Conservation (phyloP, 2,888 invertebrate species). For the Himalopsyche anomala region DNA sequence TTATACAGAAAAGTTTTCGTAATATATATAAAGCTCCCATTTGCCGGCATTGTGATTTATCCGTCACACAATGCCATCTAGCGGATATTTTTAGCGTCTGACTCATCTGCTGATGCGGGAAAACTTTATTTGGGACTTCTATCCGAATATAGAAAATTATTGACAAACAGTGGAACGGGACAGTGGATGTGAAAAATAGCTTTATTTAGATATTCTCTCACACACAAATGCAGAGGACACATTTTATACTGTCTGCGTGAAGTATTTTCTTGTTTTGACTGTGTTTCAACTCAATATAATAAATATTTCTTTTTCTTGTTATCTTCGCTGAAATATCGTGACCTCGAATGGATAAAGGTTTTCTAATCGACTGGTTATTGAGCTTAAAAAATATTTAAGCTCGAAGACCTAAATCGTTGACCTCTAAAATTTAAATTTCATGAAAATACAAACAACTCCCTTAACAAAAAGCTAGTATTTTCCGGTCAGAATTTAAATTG, state of each 20-base stretch:
- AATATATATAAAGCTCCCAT: constrained; percentile 10
- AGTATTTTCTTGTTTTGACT: constrained; percentile 31
- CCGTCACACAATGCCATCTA: constrained; percentile 65
- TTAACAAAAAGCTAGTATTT: too few species aligned
- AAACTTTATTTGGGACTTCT: constrained; percentile 38
- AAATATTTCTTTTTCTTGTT: background rate
- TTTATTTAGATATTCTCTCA: background rate
- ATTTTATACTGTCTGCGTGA: constrained; percentile 22
- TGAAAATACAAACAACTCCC: too few species aligned
- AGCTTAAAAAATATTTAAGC: too few species aligned
- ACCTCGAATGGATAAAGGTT: too few species aligned
- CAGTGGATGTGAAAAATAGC: constrained; percentile 18
- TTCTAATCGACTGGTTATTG: too few species aligned
- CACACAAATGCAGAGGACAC: background rate
- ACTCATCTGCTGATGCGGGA: constrained; percentile 56
- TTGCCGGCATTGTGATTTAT: constrained; percentile 63
- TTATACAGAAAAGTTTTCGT: constrained; percentile 18
- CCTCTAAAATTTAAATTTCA: too few species aligned
- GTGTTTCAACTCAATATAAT: constrained; percentile 4
- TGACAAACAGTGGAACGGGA: constrained; percentile 39
- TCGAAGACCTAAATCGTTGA: too few species aligned
- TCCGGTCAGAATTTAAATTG: too few species aligned
- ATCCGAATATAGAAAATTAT: constrained; percentile 47
- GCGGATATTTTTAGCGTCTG: constrained; percentile 65
- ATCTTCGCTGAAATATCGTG: too few species aligned